Base-by-base conservation (phyloP, 2,888 invertebrate genomes). In the Athalia cordata region DNA sequence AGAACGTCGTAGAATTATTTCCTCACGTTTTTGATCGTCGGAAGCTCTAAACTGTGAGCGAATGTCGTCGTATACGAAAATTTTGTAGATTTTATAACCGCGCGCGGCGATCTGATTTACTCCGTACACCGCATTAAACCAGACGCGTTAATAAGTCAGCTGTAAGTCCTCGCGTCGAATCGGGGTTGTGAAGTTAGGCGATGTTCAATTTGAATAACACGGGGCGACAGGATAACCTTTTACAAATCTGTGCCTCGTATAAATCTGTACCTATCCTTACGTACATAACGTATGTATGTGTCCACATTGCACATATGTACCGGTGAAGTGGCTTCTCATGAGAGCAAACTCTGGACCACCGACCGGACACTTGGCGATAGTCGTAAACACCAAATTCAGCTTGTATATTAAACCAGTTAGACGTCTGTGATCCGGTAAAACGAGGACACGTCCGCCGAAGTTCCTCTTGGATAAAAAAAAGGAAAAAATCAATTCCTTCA, bases 121-220 rank as follows among this genome's bases (percentile, higher is more conserved):
- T 29, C 29, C 29, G 29, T 2, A 2, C 29, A 29, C 29, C 29
- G 72, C 57, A 9, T 59, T 13, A 9, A 15, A 59, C 43, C 3
- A 8, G 70, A 59, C 8, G 11, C 7, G 47, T 57, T 72, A 72
- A 72, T 72, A 72, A 72, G 72, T 52, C 72, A 72, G 13, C 29
- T 29, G 29, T 29, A 29, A 29, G 29, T 29, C 2, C 29, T 29
- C 29, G 29, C 29, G 1, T 29, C 2, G 29, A 29, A 29, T 45
- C 8, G 57, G 72, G 59, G 72, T 57, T 47, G 70, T 45, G 59
- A 61, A 61, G 77, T 81, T 80, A 79, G 80, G 68, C 83, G 85
- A 79, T 87, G 86, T 87, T 85, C 82, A 86, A 89, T 89, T 89
- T 88, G 85, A 89, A 89, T 89, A 89, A 89, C 88, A 87, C 82